Evolutionary conservation across 2,113 vertebrate genomes (phyloP).

Genomic region (Micronycteris hirsuta): DNA sequence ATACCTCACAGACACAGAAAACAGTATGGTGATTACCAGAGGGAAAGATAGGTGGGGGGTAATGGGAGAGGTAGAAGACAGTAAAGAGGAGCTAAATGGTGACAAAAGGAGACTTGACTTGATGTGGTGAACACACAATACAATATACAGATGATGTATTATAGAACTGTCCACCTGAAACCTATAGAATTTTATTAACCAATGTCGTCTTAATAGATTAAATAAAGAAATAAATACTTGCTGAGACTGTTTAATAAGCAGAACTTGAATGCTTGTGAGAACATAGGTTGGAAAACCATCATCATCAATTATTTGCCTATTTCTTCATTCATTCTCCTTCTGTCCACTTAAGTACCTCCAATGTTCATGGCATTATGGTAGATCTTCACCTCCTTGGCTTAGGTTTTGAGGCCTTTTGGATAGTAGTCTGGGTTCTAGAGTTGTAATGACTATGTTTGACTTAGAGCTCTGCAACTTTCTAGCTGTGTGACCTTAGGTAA

Average conservation of each 20-base stretch:
- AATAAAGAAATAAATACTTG: background rate
- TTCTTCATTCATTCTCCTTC: background rate
- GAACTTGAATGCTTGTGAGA: background rate
- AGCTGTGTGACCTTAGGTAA: background rate
- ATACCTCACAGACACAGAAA: background rate
- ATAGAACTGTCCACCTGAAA: background rate
- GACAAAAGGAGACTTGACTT: background rate
- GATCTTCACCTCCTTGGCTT: background rate
- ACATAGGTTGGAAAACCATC: background rate
- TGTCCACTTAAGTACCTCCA: background rate
- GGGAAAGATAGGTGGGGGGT: background rate
- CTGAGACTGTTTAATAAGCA: background rate
- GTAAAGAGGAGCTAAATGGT: background rate
- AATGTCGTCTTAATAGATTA: background rate
- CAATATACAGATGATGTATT: background rate
- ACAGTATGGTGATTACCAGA: background rate
- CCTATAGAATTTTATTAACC: background rate
- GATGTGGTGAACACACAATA: background rate
- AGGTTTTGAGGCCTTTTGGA: background rate
- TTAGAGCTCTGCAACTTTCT: background rate
- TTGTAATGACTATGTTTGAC: background rate
- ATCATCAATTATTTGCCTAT: background rate
- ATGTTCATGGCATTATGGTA: background rate
- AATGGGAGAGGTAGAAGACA: background rate
- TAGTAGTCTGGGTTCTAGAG: constrained; percentile 22